A percentile compares a stretch with the other conserved stretches of the same genome.
Conservation (phyloP, 2,113 vertebrate genomes). For the Loxodonta africana region DNA sequence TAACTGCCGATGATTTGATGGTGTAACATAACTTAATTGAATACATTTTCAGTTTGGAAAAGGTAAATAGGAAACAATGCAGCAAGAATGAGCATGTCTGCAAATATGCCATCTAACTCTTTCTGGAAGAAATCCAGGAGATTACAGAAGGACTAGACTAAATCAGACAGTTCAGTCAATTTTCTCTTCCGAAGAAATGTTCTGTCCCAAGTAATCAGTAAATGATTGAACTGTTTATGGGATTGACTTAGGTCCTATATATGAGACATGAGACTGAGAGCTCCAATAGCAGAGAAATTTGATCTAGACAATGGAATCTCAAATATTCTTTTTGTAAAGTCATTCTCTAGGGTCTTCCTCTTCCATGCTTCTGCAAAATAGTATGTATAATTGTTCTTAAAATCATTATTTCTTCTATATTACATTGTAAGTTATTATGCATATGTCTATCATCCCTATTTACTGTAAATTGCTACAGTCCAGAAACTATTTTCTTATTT, state of each 20-base stretch:
- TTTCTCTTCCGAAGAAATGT: conserved; percentile 40
- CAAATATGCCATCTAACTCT: conserved; percentile 58
- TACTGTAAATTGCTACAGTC: not conserved
- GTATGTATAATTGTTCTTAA: not conserved
- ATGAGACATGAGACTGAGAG: not conserved
- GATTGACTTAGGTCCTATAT: not conserved
- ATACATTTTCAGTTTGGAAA: conserved; percentile 75
- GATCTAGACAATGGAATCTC: not conserved
- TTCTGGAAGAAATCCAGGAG: conserved; percentile 81
- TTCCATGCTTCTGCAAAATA: not conserved
- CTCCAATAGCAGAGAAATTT: not conserved
- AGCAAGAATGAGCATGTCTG: conserved; percentile 82
- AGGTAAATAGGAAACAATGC: conserved; percentile 85
- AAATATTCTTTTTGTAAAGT: not conserved
- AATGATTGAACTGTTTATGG: not conserved
- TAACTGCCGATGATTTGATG: conserved; percentile 72
- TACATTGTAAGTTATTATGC: not conserved
- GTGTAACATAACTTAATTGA: conserved; percentile 82
- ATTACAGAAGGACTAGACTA: conserved; percentile 45
- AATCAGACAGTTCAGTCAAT: conserved; percentile 23
- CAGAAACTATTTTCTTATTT: not conserved
- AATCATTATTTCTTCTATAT: not conserved
- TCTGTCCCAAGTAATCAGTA: not conserved
- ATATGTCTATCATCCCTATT: not conserved
- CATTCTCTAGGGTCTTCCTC: not conserved